Evolutionary conservation across 1,140 invertebrate species (phyloP), one percentile per base, ranked within the genome.

Genomic region (Drosophila dunni): DNA sequence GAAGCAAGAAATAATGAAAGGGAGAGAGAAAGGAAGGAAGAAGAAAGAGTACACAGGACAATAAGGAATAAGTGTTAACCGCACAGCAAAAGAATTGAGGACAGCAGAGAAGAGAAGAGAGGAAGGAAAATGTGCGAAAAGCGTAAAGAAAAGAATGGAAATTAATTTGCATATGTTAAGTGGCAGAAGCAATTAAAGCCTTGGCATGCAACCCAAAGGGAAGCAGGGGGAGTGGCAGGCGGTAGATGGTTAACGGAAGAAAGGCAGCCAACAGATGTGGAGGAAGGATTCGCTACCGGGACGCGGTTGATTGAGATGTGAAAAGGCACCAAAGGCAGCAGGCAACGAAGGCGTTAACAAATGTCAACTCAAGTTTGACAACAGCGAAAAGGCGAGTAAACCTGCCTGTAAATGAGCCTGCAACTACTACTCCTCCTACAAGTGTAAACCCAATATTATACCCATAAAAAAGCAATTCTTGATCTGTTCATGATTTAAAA

Each of bases 111-210:
- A 29, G 24, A 29, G 24, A 29, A 29, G 13, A 42, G n/a, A 9
- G 13, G 54, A 20, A 36, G 44, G 8, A 11, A 38, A 64, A 53
- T 42, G 33, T 46, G 29, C 15, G 57, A 36, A 51, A 63, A 63
- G 48, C 36, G 63, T 33, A 33, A 20, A 45, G 51, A 64, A 56
- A 61, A 75, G 57, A 83, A 80, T 78, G 62, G 65, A 84, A 89
- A 84, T 89, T 75, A 81, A 89, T 89, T 89, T 90, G 84, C 84
- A 89, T 89, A 89, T 83, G 84, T 90, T 89, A 89, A 89, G 84
- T 89, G 84, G 84, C 78, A 89, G 78, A 73, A 82, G 84, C 84
- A 89, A 89, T 89, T 89, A 89, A 89, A 80, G 83, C 34, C 61
- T 17, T 56, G 53, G 34, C 53, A 56, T 9, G 53, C 53, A 56